These are phyloP conservation scores for Drosophila hydei DNA, from an alignment of 1,140 invertebrate species.

Conservation along the genomic window DNA sequence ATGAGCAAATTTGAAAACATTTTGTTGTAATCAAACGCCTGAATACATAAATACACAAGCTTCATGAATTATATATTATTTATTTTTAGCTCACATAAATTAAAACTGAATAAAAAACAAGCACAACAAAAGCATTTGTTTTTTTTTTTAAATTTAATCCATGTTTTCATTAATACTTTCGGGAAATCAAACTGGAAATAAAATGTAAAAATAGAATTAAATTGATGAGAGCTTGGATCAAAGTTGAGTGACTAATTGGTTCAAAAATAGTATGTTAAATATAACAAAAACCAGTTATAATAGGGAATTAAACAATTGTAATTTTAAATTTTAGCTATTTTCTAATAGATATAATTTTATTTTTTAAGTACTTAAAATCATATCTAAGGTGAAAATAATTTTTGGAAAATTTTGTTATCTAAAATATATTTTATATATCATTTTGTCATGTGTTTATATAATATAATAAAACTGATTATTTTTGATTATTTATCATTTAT, in stretches of 20 bases:
- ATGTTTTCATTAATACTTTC: not conserved
- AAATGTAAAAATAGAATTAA: conserved; percentile 1
- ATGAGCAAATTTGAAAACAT: not conserved
- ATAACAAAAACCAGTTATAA: too few species aligned
- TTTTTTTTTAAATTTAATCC: not conserved
- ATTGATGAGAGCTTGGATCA: not conserved
- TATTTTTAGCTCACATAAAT: conserved; percentile 1
- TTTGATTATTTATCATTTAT: too few species aligned
- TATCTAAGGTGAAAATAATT: too few species aligned
- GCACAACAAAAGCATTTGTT: not conserved
- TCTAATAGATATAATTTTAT: too few species aligned
- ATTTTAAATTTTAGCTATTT: too few species aligned
- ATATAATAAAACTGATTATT: too few species aligned
- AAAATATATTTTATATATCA: too few species aligned
- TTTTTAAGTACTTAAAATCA: too few species aligned
- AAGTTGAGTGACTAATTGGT: conserved; percentile 1
- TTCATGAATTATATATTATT: conserved; percentile 13
- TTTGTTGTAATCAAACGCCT: conserved; percentile 15
- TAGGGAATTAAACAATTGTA: too few species aligned
- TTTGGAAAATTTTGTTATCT: too few species aligned
- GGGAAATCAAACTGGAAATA: conserved; percentile 7
- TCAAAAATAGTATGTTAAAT: not conserved
- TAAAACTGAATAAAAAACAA: not conserved
- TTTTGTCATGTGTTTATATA: too few species aligned
- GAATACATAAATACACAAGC: conserved; percentile 13